Evolutionary conservation across 2,888 invertebrate genomes (phyloP).

Genomic region (Meiosimyza platycephala): DNA sequence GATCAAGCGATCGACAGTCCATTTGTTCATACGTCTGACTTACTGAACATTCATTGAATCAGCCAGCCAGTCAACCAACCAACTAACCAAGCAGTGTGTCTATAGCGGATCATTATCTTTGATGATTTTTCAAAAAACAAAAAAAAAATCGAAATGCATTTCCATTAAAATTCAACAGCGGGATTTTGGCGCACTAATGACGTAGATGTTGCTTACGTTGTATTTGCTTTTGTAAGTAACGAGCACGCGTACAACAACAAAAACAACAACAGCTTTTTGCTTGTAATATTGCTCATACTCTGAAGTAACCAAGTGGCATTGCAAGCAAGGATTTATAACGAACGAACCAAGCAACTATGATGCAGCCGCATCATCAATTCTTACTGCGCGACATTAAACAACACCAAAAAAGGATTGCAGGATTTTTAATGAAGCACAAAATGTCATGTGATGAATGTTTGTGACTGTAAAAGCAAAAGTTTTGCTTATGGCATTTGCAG

Average conservation of each 20-base stretch:
- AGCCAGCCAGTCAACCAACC: too few relatives aligned
- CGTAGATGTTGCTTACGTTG: constrained; percentile 38
- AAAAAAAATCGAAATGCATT: constrained; percentile 12
- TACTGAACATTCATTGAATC: too few relatives aligned
- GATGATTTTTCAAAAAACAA: constrained; percentile 23
- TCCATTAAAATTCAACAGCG: constrained; percentile 33
- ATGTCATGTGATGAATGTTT: constrained; percentile 29
- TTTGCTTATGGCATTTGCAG: constrained; percentile 45
- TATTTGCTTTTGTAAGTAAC: constrained; percentile 24
- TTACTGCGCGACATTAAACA: constrained; percentile 6
- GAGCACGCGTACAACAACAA: constrained; percentile 16
- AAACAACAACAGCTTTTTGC: not conserved
- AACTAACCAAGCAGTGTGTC: not conserved
- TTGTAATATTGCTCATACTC: not conserved
- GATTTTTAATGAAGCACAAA: constrained; percentile 36
- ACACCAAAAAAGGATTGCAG: constrained; percentile 33
- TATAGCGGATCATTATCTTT: constrained; percentile 32
- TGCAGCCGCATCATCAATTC: constrained; percentile 14
- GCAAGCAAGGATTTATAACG: constrained; percentile 6
- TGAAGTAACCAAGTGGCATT: too few relatives aligned
- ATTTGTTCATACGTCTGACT: too few relatives aligned
- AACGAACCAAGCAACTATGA: not conserved
- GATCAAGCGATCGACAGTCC: too few relatives aligned
- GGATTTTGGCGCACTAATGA: constrained; percentile 34
- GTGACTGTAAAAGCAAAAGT: constrained; percentile 1